Evolutionary conservation across 2,888 invertebrate genomes (phyloP).

Genomic region (Acleris sparsana): DNA sequence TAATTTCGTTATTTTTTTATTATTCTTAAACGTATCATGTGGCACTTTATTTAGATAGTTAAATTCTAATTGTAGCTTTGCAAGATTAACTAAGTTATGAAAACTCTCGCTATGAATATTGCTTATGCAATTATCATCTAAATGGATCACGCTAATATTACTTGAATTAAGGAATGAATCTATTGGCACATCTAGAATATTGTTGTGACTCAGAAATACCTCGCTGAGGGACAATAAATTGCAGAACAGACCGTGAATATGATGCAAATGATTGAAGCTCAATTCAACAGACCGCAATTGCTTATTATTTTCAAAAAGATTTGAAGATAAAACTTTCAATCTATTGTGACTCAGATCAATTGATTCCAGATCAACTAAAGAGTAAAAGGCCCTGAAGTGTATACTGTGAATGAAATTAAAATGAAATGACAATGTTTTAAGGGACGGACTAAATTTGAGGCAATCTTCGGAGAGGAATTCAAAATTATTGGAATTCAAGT

Average conservation of each 20-base stretch:
- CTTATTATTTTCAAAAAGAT: constrained; percentile 90
- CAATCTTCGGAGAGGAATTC: constrained; percentile 91
- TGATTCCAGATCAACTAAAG: constrained; percentile 89
- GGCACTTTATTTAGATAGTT: constrained; percentile 93
- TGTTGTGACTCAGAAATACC: constrained; percentile 93
- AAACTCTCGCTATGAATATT: constrained; percentile 91
- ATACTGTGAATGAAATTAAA: constrained; percentile 92
- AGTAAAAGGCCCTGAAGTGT: constrained; percentile 90
- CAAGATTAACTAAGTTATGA: constrained; percentile 88
- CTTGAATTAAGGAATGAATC: constrained; percentile 92
- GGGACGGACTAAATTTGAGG: constrained; percentile 92
- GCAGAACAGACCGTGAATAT: constrained; percentile 92
- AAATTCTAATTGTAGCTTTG: constrained; percentile 91
- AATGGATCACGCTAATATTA: constrained; percentile 90
- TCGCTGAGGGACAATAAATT: constrained; percentile 91
- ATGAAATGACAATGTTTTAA: constrained; percentile 92
- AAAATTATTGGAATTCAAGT: constrained; percentile 95
- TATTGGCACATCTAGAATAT: constrained; percentile 92
- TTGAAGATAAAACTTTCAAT: constrained; percentile 89
- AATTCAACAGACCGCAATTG: constrained; percentile 91
- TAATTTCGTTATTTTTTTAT: constrained; percentile 89
- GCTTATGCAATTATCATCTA: constrained; percentile 93
- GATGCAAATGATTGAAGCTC: constrained; percentile 95
- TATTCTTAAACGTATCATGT: constrained; percentile 89
- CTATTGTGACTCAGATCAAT: constrained; percentile 95